Conservation (phyloP, 2,797 vertebrate genomes). For the Crocidura indochinensis region DNA sequence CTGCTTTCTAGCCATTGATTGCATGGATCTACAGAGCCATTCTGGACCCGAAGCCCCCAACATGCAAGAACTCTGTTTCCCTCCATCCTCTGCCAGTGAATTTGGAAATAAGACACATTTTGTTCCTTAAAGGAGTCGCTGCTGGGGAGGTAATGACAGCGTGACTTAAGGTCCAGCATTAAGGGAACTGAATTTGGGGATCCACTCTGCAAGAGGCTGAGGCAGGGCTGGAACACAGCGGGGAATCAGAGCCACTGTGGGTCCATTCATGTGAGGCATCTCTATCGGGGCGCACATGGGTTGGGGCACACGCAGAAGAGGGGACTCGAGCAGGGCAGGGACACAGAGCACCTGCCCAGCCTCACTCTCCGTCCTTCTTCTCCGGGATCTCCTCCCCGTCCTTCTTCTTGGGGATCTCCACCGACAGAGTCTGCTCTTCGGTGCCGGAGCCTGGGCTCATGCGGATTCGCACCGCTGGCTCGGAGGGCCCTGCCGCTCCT, state of each 20-base stretch:
- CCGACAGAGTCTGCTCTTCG: slow-evolving; percentile 91
- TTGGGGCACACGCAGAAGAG: too few species aligned
- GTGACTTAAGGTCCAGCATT: background rate
- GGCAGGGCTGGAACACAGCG: too few species aligned
- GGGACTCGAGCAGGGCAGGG: background rate
- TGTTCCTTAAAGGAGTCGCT: background rate
- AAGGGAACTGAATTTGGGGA: background rate
- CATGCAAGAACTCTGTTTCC: background rate
- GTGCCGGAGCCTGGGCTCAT: slow-evolving; percentile 88
- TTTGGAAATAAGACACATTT: too few species aligned
- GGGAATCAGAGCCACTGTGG: too few species aligned
- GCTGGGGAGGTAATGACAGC: accelerated
- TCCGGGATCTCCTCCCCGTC: slow-evolving; percentile 43
- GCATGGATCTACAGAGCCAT: background rate
- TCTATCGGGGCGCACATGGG: too few species aligned
- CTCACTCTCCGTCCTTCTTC: background rate
- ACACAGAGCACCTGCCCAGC: background rate
- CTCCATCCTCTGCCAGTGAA: too few species aligned
- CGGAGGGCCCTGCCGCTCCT: slow-evolving; percentile 86
- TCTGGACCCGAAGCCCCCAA: background rate
- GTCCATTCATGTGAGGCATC: too few species aligned
- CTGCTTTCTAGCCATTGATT: background rate
- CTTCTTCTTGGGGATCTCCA: slow-evolving; percentile 88
- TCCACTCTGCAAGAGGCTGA: background rate
- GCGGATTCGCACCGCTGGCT: slow-evolving; percentile 89